Conservation (phyloP, 2,888 invertebrate species). For the Drosophila robusta region DNA sequence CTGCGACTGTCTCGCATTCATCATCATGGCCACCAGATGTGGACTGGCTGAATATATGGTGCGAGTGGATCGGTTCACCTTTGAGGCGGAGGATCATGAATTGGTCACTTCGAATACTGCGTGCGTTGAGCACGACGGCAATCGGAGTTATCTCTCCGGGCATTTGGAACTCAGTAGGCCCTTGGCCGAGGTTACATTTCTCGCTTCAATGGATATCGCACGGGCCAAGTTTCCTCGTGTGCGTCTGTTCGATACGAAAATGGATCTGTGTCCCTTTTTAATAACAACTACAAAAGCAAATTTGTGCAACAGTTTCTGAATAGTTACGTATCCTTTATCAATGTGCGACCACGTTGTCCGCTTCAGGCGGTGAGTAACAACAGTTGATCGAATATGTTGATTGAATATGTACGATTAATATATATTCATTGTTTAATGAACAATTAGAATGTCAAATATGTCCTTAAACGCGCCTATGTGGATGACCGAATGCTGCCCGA, state of each 20-base stretch:
- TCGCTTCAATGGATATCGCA: slow-evolving; percentile 40
- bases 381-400: too few species aligned
- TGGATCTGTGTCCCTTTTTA: slow-evolving; percentile 52
- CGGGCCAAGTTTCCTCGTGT: slow-evolving; percentile 28
- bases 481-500: slow-evolving; percentile 53
- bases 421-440: too few species aligned
- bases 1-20: slow-evolving; percentile 4
- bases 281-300: slow-evolving; percentile 49
- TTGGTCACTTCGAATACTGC: slow-evolving; percentile 37
- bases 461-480: slow-evolving; percentile 45
- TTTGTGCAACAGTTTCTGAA: slow-evolving; percentile 46
- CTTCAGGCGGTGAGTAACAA: slow-evolving; percentile 48
- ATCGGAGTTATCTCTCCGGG: slow-evolving; percentile 63
- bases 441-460: slow-evolving; percentile 57
- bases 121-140: slow-evolving; percentile 46
- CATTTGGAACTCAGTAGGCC: slow-evolving; percentile 39
- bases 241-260: slow-evolving; percentile 49
- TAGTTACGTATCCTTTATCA: slow-evolving; percentile 34
- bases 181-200: slow-evolving; percentile 32
- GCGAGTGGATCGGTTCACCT: slow-evolving; percentile 48
- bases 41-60: slow-evolving; percentile 34
- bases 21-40: slow-evolving; percentile 5
- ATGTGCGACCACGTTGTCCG: slow-evolving; percentile 47
- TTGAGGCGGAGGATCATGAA: slow-evolving; percentile 42
- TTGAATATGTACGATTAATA: too few species aligned